Percentiles rank a stretch among this genome's conserved stretches.
Conservation (phyloP, 2,113 vertebrate species). For the Hippoglossus stenolepis region DNA sequence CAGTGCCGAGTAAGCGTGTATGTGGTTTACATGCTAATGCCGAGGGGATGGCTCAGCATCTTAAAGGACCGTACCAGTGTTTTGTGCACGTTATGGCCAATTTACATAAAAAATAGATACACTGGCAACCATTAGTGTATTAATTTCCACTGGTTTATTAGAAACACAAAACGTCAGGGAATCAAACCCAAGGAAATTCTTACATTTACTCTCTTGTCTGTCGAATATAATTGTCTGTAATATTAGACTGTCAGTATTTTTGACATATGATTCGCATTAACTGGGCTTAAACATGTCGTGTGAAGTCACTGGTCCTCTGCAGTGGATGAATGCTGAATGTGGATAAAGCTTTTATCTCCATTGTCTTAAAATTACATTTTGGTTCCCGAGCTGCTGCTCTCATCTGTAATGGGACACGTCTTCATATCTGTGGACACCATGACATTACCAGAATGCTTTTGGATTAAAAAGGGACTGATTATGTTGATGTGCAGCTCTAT, state of each 20-base stretch:
- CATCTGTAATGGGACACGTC: too few species aligned
- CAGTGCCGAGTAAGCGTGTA: constrained; percentile 16
- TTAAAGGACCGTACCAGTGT: constrained; percentile 2
- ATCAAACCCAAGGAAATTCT: background rate
- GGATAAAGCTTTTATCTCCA: too few species aligned
- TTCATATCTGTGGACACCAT: too few species aligned
- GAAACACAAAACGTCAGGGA: background rate
- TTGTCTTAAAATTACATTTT: too few species aligned
- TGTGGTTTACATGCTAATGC: constrained; percentile 48
- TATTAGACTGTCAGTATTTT: too few species aligned
- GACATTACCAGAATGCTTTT: background rate
- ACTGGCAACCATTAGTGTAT: background rate
- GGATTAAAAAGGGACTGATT: background rate
- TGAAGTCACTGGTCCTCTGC: too few species aligned
- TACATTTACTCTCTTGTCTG: background rate
- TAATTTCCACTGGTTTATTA: background rate
- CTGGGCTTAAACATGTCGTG: too few species aligned
- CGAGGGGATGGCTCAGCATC: constrained; percentile 34
- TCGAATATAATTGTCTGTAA: background rate
- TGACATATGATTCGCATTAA: too few species aligned
- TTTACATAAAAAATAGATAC: background rate
- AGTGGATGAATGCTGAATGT: too few species aligned
- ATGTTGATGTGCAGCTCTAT: too few species aligned
- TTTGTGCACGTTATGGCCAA: background rate
- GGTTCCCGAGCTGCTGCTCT: too few species aligned